phyloP scores from a whole-genome alignment of 2,113 vertebrate genomes.

The Felis catus region F.catus_Fca126_mat1.0 CM031419.1:30362001-30362500 shows the following conservation, averaged over 20 bases:
- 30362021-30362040: background rate
- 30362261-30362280: too few relatives aligned
- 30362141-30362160: too few relatives aligned
- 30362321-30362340: background rate
- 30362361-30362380: background rate
- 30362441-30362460: constrained; percentile 34
- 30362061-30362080: too few relatives aligned
- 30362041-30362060: constrained; percentile 27
- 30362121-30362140: too few relatives aligned
- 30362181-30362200: too few relatives aligned
- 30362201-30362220: too few relatives aligned
- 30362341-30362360: background rate
- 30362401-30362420: background rate
- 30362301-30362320: background rate
- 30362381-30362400: background rate
- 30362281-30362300: background rate
- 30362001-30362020: background rate
- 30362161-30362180: too few relatives aligned
- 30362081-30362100: too few relatives aligned
- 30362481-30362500: constrained; percentile 47
- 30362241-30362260: too few relatives aligned
- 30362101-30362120: too few relatives aligned
- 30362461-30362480: constrained; percentile 10
- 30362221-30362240: too few relatives aligned
- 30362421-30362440: background rate